These are phyloP conservation scores for Danio jaintianensis DNA, from an alignment of 2,797 vertebrate species.

Conservation along the genomic window DNA sequence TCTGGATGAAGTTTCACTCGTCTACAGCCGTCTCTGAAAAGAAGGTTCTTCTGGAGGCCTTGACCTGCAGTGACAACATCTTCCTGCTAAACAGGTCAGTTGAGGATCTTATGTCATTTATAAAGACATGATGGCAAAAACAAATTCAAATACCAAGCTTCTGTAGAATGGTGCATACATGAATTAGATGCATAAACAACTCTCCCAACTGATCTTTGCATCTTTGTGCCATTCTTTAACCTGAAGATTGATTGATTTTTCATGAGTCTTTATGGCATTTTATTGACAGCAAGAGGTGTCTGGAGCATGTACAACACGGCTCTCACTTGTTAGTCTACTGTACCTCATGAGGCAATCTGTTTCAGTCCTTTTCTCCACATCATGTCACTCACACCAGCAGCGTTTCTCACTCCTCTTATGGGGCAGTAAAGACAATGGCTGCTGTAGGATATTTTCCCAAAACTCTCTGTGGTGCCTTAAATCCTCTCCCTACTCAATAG, in stretches of 20 bases:
- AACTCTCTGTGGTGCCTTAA: constrained; percentile 16
- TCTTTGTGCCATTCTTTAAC: neutral
- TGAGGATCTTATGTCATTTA: neutral
- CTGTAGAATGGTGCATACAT: neutral
- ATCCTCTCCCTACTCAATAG: constrained; percentile 38
- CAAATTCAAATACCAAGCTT: neutral
- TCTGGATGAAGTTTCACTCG: constrained; percentile 99
- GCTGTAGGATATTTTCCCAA: constrained; percentile 23
- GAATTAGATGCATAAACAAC: neutral
- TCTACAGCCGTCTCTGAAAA: constrained; percentile 92
- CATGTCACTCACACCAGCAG: constrained; percentile 12
- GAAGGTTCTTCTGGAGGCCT: constrained; percentile 95
- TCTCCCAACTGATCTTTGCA: neutral
- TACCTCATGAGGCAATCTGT: neutral
- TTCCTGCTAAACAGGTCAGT: constrained; percentile 92
- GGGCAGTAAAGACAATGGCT: constrained; percentile 27
- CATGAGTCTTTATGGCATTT: neutral
- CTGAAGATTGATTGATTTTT: neutral
- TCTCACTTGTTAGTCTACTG: neutral
- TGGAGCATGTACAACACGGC: neutral
- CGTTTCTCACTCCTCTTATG: constrained; percentile 14
- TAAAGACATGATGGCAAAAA: neutral
- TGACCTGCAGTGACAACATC: constrained; percentile 95
- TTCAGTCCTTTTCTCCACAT: neutral
- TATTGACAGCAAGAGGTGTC: neutral